Conservation (phyloP, 2,888 invertebrate genomes). For the Plagodis dolabraria region DNA sequence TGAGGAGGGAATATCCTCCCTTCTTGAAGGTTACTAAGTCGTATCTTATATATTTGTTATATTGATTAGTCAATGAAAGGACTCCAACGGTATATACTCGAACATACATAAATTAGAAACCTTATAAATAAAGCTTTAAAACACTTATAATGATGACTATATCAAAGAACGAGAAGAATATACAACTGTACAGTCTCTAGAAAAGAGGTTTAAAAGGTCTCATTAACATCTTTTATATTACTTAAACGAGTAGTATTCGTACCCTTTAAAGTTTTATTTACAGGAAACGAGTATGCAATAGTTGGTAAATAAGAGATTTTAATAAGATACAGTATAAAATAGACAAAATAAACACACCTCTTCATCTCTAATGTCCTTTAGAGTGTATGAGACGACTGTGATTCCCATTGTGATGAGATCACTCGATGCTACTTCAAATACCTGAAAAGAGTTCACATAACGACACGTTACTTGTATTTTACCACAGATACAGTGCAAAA, state of each 20-base stretch:
- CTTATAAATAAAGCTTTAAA: neutral
- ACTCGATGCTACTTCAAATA: slow-evolving; percentile 97
- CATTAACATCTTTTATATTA: slow-evolving; percentile 2
- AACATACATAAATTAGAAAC: too few species aligned
- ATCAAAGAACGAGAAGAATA: neutral
- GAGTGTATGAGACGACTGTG: slow-evolving; percentile 96
- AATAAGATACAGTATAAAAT: neutral
- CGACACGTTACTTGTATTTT: neutral
- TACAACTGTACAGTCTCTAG: slow-evolving; percentile 2
- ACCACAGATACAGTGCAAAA: too few species aligned
- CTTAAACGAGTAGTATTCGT: neutral
- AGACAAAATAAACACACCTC: slow-evolving; percentile 87
- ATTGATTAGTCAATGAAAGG: too few species aligned
- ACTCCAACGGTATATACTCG: too few species aligned
- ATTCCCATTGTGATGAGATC: slow-evolving; percentile 98
- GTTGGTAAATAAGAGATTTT: neutral
- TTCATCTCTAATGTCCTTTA: slow-evolving; percentile 97
- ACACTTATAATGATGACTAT: slow-evolving; percentile 1
- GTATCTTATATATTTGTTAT: too few species aligned
- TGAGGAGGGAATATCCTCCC: too few species aligned
- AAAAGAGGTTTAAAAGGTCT: slow-evolving; percentile 1
- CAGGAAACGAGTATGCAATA: neutral
- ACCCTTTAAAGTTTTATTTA: too few species aligned
- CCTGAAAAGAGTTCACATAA: slow-evolving; percentile 64
- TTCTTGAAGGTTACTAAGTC: too few species aligned